These are phyloP conservation scores for Euglossa dilemma DNA, from an alignment of 1,140 invertebrate species.

Conservation along the genomic window DNA sequence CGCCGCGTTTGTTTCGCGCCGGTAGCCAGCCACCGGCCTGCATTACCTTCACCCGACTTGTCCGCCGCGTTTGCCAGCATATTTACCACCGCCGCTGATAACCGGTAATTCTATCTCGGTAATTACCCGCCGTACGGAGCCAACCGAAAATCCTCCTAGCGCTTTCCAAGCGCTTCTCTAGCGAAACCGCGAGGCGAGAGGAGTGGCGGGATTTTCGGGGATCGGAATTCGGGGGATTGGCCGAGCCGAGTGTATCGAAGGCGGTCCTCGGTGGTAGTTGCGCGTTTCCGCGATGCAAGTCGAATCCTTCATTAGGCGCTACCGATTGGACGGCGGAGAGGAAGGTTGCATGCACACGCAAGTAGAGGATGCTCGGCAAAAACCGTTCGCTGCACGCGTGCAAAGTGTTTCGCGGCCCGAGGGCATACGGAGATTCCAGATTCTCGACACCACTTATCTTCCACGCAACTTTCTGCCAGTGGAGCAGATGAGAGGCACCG, in stretches of 20 bases:
- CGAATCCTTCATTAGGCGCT: slow-evolving; percentile 67
- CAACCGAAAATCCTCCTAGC: not conserved
- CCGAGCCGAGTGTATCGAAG: not conserved
- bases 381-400: slow-evolving; percentile 65
- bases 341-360: slow-evolving; percentile 60
- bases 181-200: too few relatives aligned
- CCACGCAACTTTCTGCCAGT: slow-evolving; percentile 69
- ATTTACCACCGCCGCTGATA: slow-evolving; percentile 35
- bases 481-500: slow-evolving; percentile 68
- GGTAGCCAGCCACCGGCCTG: slow-evolving; percentile 61
- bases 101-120: slow-evolving; percentile 45
- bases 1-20: slow-evolving; percentile 68
- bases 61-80: slow-evolving; percentile 17
- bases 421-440: slow-evolving; percentile 67
- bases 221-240: not conserved
- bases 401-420: slow-evolving; percentile 67
- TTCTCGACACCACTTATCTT: slow-evolving; percentile 71
- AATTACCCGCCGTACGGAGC: slow-evolving; percentile 28
- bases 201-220: too few relatives aligned
- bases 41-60: slow-evolving; percentile 48
- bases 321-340: slow-evolving; percentile 57
- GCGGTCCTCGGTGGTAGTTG: slow-evolving; percentile 30
- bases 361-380: slow-evolving; percentile 61
- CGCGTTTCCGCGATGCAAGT: slow-evolving; percentile 57
- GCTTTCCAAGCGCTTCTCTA: not conserved